phyloP scores from a whole-genome alignment of 2,797 vertebrate genomes.

The Liasis olivaceus region DNA sequence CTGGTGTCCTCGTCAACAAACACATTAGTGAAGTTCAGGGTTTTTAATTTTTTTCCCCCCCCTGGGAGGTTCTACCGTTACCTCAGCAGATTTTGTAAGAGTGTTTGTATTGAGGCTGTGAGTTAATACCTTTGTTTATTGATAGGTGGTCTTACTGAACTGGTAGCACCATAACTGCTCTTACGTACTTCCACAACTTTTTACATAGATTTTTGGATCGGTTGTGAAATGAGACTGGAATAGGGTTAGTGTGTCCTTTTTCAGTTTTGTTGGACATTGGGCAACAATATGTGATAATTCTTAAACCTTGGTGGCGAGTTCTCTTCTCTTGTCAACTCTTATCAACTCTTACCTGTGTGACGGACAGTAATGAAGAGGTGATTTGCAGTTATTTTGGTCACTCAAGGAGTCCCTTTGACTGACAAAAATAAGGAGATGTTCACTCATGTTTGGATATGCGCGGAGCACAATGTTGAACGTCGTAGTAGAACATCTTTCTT shows the following conservation, averaged over 20 bases:
- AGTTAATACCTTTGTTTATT: not conserved
- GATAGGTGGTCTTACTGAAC: not conserved
- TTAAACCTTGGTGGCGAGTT: not conserved
- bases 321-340: not conserved
- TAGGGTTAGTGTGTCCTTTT: not conserved
- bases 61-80: not conserved
- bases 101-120: not conserved
- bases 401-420: not conserved
- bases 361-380: not conserved
- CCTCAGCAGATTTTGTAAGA: constrained; percentile 54
- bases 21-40: not conserved
- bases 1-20: not conserved
- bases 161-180: not conserved
- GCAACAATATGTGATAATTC: not conserved
- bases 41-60: not conserved
- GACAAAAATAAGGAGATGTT: not conserved
- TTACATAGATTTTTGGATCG: not conserved
- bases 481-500: too few species aligned
- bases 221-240: not conserved
- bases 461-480: not conserved
- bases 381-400: not conserved
- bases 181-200: not conserved
- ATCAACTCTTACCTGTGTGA: not conserved
- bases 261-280: not conserved
- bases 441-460: not conserved